These are phyloP conservation scores for Lepisosteus oculatus DNA, from an alignment of 2,113 vertebrate species.

Conservation along the genomic window DNA sequence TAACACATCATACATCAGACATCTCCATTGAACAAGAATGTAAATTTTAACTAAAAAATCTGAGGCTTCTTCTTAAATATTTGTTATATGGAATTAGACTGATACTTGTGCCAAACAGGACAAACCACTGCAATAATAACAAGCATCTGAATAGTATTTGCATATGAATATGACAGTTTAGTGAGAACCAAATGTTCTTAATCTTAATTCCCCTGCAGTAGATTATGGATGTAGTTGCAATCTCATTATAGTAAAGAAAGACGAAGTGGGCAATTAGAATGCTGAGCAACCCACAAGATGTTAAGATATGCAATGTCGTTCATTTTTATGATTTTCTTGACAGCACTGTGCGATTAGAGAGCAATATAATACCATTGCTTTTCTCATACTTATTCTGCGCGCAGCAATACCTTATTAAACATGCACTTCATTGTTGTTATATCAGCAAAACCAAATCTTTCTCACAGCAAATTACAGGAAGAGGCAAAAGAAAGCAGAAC, in stretches of 20 bases:
- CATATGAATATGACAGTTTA: constrained; percentile 8
- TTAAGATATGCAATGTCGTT: constrained; percentile 73
- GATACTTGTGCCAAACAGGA: no score
- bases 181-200: constrained; percentile 50
- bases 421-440: constrained; percentile 1
- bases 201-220: constrained; percentile 61
- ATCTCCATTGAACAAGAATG: no score
- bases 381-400: constrained; percentile 11
- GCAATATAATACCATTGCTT: constrained; percentile 23
- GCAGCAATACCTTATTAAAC: constrained; percentile 13
- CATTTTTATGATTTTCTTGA: constrained; percentile 77
- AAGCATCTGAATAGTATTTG: constrained; percentile 14
- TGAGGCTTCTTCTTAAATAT: no score
- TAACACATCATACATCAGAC: no score
- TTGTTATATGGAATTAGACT: no score
- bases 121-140: not conserved
- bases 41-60: no score
- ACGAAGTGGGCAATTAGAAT: constrained; percentile 75
- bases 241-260: constrained; percentile 71
- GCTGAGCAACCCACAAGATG: constrained; percentile 65
- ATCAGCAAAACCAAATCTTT: constrained; percentile 6
- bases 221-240: constrained; percentile 65
- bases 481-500: not conserved
- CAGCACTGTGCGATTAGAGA: constrained; percentile 37
- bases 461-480: not conserved